phyloP scores from a whole-genome alignment of 1,140 invertebrate species.

The Antheraea mylitta region DNA sequence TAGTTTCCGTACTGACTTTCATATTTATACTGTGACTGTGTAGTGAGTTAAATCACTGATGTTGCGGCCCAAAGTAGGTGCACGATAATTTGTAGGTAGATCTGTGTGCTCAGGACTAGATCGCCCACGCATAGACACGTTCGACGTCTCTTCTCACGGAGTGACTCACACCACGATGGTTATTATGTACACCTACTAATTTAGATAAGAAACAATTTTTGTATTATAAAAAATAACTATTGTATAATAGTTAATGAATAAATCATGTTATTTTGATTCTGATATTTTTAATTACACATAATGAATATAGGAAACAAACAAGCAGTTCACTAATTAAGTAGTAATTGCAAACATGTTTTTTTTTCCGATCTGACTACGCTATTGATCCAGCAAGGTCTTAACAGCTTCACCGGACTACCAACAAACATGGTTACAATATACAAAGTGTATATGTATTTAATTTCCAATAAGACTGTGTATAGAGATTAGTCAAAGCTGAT shows the following conservation, averaged over 20 bases:
- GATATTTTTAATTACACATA: not conserved
- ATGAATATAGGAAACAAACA: no score
- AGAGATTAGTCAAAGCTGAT: no score
- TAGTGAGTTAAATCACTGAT: not conserved
- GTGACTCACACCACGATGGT: slow-evolving; percentile 48
- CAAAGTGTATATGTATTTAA: no score
- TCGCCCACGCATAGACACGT: slow-evolving; percentile 48
- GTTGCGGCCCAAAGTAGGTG: slow-evolving; percentile 40
- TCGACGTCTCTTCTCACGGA: slow-evolving; percentile 40
- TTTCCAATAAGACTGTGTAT: no score
- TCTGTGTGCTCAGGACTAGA: slow-evolving; percentile 43
- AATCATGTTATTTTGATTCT: not conserved
- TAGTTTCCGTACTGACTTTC: no score
- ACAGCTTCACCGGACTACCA: no score
- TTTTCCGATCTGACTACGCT: no score
- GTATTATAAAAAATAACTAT: not conserved
- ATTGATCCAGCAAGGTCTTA: no score
- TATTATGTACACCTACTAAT: slow-evolving; percentile 23
- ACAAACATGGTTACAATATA: no score
- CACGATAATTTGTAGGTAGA: slow-evolving; percentile 64
- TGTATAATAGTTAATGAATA: not conserved
- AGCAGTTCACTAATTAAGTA: no score
- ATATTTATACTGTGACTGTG: no score
- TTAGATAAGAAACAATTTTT: not conserved
- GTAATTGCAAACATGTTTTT: no score